phyloP scores from a whole-genome alignment of 1,140 invertebrate species.

The Cyclina sinensis region DNA sequence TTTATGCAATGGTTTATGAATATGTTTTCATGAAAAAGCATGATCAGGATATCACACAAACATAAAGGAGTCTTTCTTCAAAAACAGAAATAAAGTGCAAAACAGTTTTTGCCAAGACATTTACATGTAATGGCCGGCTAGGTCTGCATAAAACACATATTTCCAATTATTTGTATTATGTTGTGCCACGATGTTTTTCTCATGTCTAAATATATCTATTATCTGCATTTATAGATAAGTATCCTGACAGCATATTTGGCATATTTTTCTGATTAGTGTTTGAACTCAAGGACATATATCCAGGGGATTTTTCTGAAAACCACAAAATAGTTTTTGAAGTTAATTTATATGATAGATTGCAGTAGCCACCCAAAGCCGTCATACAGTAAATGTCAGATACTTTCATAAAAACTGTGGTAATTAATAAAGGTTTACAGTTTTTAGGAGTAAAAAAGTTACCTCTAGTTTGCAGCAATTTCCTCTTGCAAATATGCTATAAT shows the following conservation, averaged over 20 bases:
- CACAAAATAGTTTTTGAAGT: conserved; percentile 32
- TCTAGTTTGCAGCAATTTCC: no score
- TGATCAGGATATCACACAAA: neutral
- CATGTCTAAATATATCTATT: conserved; percentile 27
- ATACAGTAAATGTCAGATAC: neutral
- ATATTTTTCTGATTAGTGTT: conserved; percentile 17
- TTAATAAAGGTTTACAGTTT: neutral
- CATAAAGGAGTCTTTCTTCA: conserved; percentile 11
- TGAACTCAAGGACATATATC: neutral
- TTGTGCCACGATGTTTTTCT: neutral
- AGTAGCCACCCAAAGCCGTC: neutral
- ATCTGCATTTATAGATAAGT: conserved; percentile 40
- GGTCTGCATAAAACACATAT: neutral
- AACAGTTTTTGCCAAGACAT: conserved; percentile 16
- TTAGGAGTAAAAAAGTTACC: no score
- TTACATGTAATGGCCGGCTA: neutral
- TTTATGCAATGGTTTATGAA: neutral
- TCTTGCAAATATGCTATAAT: no score
- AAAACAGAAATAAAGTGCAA: neutral
- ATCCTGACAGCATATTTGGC: conserved; percentile 2
- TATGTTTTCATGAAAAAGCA: neutral
- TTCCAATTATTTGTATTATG: neutral
- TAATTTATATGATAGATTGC: conserved; percentile 24
- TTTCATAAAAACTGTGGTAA: neutral
- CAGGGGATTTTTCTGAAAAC: neutral